Percentiles rank a stretch among this genome's conserved stretches.
Evolutionary conservation across 2,113 vertebrate genomes (phyloP).

Genomic region (Phyllostomus discolor): DNA sequence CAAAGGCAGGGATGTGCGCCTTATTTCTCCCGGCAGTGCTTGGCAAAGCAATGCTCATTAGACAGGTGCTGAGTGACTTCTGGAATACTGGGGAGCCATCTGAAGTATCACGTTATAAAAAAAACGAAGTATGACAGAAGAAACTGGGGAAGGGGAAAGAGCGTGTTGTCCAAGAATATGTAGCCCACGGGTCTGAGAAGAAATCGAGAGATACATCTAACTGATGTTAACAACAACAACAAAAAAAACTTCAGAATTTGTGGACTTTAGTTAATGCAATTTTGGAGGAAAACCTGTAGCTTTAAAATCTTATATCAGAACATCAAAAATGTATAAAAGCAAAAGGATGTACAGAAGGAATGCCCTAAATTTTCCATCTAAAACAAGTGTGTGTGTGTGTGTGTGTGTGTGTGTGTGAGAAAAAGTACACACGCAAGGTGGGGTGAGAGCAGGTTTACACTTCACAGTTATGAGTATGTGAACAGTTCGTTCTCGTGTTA

Average conservation of each 20-base stretch:
- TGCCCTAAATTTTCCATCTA: not conserved
- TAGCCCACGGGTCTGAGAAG: not conserved
- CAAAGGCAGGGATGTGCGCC: not conserved
- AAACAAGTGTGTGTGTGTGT: not conserved
- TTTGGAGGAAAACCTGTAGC: not conserved
- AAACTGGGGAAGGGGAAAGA: not conserved
- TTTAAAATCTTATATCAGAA: conserved; percentile 1
- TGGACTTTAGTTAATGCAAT: not conserved
- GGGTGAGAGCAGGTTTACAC: not conserved
- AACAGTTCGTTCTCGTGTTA: not conserved
- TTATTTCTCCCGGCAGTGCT: not conserved
- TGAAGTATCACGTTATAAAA: not conserved
- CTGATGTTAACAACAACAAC: no score
- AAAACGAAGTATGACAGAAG: not conserved
- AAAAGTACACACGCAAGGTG: not conserved
- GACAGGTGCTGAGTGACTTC: not conserved
- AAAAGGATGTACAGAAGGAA: not conserved
- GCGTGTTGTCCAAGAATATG: not conserved
- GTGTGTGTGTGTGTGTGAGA: no score
- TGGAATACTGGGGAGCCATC: not conserved
- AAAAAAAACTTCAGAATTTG: not conserved
- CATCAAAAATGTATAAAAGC: not conserved
- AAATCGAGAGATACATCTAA: not conserved
- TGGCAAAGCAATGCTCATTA: not conserved
- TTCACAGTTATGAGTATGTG: not conserved